Conservation (phyloP, 1,140 invertebrate species). For the Aphelenchoides besseyi region DNA sequence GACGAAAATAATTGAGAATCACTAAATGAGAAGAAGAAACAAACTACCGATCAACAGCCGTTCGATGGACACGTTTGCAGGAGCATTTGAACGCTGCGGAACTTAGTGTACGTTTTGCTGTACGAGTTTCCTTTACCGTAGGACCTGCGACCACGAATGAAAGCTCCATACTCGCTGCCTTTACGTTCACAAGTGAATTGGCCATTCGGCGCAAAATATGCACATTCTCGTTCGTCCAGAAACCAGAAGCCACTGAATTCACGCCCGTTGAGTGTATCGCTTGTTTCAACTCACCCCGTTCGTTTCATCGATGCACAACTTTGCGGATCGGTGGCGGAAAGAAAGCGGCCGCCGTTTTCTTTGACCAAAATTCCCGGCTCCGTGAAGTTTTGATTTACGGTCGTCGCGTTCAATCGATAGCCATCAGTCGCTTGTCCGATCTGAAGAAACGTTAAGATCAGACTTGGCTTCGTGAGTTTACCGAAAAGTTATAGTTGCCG, state of each 20-base stretch:
- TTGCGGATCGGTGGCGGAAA: background rate
- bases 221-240: background rate
- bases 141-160: background rate
- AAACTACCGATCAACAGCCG: too few relatives aligned
- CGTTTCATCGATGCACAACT: background rate
- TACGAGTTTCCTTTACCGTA: too few relatives aligned
- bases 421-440: slow-evolving; percentile 6
- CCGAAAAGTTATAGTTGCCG: slow-evolving; percentile 17
- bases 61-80: too few relatives aligned
- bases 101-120: too few relatives aligned
- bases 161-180: background rate
- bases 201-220: background rate
- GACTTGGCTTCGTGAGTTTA: background rate
- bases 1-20: too few relatives aligned
- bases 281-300: background rate
- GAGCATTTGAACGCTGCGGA: too few relatives aligned
- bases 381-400: background rate
- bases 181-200: background rate
- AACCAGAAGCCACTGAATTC: background rate
- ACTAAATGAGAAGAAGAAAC: too few relatives aligned
- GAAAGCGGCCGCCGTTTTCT: background rate
- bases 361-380: background rate
- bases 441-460: slow-evolving; percentile 15
- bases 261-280: background rate
- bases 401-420: slow-evolving; percentile 18